Evolutionary conservation across 2,113 vertebrate species (phyloP), one percentile per base, ranked within the genome.

Genomic region (Cryptomyrus ogoouensis): DNA sequence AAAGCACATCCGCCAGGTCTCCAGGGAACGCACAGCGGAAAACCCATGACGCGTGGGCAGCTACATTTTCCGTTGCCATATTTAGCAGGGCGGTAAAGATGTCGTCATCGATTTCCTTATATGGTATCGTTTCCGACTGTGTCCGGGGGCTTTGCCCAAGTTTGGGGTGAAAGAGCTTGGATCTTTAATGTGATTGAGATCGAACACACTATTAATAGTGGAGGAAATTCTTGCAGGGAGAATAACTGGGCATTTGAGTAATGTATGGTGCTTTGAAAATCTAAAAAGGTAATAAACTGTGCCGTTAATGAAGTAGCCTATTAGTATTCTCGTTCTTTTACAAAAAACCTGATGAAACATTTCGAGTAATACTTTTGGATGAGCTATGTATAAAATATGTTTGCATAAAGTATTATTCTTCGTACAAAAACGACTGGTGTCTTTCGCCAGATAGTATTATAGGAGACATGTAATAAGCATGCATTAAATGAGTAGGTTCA

Each of bases 61-160:
- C 50, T 90, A 50, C 62, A 91, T 88, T 94, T 93, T 91, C 93
- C 27, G 80, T 91, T 88, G 17, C 91, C 91, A 91, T 93, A 93
- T 93, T 91, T 92, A 91, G 77, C 44, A 58, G 27, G 85, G 35
- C 66, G 31, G 39, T 56, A 42, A 5, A 39, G 13, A 49, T 91
- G 42, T 53, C 91, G 91, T 92, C 93, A 92, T 47, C 74, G 12
- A 47, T 58, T 42, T 86, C 91, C 90, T 91, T 90, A 91, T 89
- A 90, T 90, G 83, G 93, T 31, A 13, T 56, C 89, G 66, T 70
- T 87, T 50, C 86, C 39, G 47, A 42, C 44, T 19, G 89, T 88
- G 88, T 85, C 89, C 74, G 58, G 84, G 86, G 91, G 91, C 92
- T 89, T 49, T 92, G 83, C 88, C 89, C 89, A 91, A 91, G 88